These are phyloP conservation scores for Sterrhoptilus dennistouni DNA, from an alignment of 2,113 vertebrate species.

Conservation along the genomic window DNA sequence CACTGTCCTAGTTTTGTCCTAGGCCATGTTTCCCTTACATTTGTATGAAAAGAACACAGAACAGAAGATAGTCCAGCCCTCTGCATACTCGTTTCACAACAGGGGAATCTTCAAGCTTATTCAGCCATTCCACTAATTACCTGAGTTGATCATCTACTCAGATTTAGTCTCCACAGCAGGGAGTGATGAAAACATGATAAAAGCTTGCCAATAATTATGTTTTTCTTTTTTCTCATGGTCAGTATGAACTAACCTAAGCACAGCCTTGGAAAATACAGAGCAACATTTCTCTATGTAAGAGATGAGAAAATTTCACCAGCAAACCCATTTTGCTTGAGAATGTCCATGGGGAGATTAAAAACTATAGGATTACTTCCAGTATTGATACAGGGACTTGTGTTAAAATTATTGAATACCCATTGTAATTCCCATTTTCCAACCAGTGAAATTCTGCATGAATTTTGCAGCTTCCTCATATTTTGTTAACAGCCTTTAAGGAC, in stretches of 20 bases:
- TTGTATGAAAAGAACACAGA: neutral
- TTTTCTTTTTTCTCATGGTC: constrained; percentile 20
- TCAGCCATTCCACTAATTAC: constrained; percentile 7
- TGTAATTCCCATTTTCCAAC: neutral
- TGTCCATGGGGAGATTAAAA: neutral
- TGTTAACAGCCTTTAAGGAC: neutral
- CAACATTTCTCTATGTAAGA: neutral
- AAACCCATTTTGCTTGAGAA: neutral
- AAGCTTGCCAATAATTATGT: neutral
- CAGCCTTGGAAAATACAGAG: neutral
- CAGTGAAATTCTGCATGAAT: neutral
- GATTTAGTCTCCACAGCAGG: neutral
- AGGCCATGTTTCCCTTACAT: neutral
- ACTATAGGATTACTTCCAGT: neutral
- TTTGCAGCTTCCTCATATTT: neutral
- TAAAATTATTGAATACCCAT: neutral
- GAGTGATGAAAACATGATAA: neutral
- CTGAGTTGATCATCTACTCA: neutral
- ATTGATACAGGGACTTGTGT: rapidly evolving
- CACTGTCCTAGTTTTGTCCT: neutral
- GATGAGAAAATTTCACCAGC: neutral
- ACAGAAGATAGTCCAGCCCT: neutral
- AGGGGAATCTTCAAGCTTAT: neutral
- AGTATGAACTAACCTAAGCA: neutral
- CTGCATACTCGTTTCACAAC: neutral